These are phyloP conservation scores for Napeogenes inachia DNA, from an alignment of 2,888 invertebrate species.

Conservation along the genomic window DNA sequence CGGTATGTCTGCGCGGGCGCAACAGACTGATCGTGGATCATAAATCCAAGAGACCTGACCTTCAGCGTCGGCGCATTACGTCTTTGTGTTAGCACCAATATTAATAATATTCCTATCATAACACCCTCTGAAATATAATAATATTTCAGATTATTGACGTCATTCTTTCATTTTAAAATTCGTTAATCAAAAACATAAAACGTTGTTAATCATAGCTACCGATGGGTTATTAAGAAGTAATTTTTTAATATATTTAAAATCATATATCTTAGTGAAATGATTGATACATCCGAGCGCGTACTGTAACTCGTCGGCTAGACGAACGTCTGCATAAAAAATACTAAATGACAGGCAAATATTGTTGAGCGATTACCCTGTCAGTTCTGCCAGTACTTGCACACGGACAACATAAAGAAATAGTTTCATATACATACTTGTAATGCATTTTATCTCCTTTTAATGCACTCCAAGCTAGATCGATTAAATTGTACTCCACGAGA, in stretches of 20 bases:
- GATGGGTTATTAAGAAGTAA: background rate
- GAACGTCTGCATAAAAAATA: slow-evolving; percentile 20
- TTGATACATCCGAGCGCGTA: background rate
- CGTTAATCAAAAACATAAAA: background rate
- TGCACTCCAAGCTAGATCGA: slow-evolving; percentile 23
- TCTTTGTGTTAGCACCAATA: slow-evolving; percentile 34
- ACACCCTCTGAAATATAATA: slow-evolving; percentile 9
- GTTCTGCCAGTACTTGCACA: slow-evolving; percentile 19
- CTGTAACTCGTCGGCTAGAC: slow-evolving; percentile 7
- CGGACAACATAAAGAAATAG: slow-evolving; percentile 25
- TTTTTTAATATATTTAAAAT: background rate
- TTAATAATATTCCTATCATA: slow-evolving; percentile 32
- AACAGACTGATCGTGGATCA: slow-evolving; percentile 68
- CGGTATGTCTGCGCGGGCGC: slow-evolving; percentile 47
- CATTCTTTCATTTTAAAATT: no score
- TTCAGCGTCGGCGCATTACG: slow-evolving; percentile 45
- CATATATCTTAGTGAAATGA: background rate
- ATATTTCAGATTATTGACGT: no score
- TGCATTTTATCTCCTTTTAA: slow-evolving; percentile 24
- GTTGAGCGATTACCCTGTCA: slow-evolving; percentile 26
- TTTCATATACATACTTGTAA: slow-evolving; percentile 18
- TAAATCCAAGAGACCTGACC: slow-evolving; percentile 62
- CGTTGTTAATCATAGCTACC: background rate
- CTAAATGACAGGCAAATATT: slow-evolving; percentile 30
- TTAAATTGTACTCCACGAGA: slow-evolving; percentile 23